A percentile compares a stretch with the other conserved stretches of the same genome.
phyloP scores from a whole-genome alignment of 1,140 invertebrate genomes.

The Conus betulinus region DNA sequence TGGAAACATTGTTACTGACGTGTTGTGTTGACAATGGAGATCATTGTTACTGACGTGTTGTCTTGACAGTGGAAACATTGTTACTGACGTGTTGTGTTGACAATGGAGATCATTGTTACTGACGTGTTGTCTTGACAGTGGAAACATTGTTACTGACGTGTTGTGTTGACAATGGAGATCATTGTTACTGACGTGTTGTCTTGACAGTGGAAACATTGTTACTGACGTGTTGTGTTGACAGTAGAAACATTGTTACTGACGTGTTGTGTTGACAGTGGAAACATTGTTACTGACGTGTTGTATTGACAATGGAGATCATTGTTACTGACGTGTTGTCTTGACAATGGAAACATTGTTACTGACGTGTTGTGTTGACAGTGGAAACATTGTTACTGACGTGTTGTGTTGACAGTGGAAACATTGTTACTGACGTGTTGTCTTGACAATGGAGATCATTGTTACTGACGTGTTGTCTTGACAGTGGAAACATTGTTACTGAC shows the following conservation, averaged over 20 bases:
- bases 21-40: too few species aligned
- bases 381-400: too few species aligned
- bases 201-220: too few species aligned
- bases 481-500: neutral
- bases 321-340: too few species aligned
- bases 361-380: too few species aligned
- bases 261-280: neutral
- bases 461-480: neutral
- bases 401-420: constrained; percentile 47
- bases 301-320: too few species aligned
- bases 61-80: too few species aligned
- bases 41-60: too few species aligned
- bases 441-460: neutral
- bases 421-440: neutral
- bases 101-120: neutral
- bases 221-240: neutral
- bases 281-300: neutral
- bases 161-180: neutral
- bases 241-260: neutral
- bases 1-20: too few species aligned
- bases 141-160: neutral
- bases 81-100: constrained; percentile 44
- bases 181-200: neutral
- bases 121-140: neutral
- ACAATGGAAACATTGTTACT: too few species aligned